Conservation (phyloP, 1,140 invertebrate genomes). For the Drosophila pallidifrons region DNA sequence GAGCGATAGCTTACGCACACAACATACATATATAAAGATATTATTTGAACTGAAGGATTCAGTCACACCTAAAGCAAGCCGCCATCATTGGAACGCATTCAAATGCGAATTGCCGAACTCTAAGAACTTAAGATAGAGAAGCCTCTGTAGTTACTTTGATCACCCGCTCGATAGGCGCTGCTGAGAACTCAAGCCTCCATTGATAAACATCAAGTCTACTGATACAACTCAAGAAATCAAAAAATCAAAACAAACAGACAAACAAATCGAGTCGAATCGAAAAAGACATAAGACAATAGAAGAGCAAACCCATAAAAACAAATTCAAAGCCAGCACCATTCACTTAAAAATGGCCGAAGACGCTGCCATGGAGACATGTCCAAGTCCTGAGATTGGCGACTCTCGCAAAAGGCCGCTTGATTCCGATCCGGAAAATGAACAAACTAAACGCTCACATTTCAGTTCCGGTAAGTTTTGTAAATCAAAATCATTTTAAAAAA, state of each 20-base stretch:
- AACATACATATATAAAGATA: background rate
- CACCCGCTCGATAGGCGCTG: constrained; percentile 33
- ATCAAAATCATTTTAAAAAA: constrained; percentile 58
- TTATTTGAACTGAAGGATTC: constrained; percentile 30
- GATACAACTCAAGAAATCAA: background rate
- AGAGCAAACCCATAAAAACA: constrained; percentile 22
- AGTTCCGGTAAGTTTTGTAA: constrained; percentile 89
- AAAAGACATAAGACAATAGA: constrained; percentile 6
- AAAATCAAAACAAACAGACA: constrained; percentile 22
- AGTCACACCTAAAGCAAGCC: constrained; percentile 30
- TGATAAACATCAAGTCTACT: constrained; percentile 19
- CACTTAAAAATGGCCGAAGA: constrained; percentile 87
- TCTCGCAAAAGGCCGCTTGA: constrained; percentile 93
- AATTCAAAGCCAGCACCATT: constrained; percentile 79
- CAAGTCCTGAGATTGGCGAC: constrained; percentile 91
- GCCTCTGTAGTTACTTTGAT: constrained; percentile 36
- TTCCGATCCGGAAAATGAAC: constrained; percentile 92
- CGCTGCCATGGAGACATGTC: constrained; percentile 91
- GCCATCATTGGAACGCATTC: constrained; percentile 40
- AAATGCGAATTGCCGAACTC: constrained; percentile 66
- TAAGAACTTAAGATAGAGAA: constrained; percentile 44
- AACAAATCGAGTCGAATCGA: constrained; percentile 9
- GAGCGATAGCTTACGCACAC: constrained; percentile 1
- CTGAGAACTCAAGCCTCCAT: constrained; percentile 30
- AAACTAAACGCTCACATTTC: constrained; percentile 94